Percentiles rank a stretch among this genome's conserved stretches.
phyloP scores from a whole-genome alignment of 2,113 vertebrate species.

The Hyaena hyaena region DNA sequence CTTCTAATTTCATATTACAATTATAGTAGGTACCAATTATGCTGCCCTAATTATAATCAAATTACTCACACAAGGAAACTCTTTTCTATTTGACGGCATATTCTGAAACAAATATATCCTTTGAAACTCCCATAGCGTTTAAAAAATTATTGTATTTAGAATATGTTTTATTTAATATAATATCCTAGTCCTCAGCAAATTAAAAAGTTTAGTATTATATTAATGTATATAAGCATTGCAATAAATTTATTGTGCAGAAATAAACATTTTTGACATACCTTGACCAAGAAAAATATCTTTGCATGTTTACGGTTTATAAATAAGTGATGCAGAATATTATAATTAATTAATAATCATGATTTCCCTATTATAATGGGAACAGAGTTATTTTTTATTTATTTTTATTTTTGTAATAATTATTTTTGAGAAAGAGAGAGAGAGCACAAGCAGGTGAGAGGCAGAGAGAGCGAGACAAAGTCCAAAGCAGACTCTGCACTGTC shows the following conservation, averaged over 20 bases:
- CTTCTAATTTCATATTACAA: not conserved
- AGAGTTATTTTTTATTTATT: not conserved
- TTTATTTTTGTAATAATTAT: no score
- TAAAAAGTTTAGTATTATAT: not conserved
- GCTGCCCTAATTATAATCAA: not conserved
- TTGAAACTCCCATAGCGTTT: not conserved
- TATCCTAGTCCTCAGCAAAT: not conserved
- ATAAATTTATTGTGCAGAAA: not conserved
- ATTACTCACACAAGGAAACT: not conserved
- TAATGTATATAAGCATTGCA: not conserved
- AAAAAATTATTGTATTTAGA: not conserved
- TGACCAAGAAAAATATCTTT: not conserved
- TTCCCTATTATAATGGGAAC: not conserved
- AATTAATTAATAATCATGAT: not conserved
- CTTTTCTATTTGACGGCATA: not conserved
- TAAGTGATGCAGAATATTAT: not conserved
- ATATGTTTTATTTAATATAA: not conserved
- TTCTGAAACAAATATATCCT: not conserved
- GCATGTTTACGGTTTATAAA: not conserved
- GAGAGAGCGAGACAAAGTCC: no score
- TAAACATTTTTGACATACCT: not conserved
- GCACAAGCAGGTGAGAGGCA: no score
- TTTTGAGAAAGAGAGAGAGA: no score
- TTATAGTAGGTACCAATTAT: not conserved
- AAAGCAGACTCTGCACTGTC: no score